A percentile compares a stretch with the other conserved stretches of the same genome.
Conservation (phyloP, 1,140 invertebrate genomes). For the Nasonia giraulti region DNA sequence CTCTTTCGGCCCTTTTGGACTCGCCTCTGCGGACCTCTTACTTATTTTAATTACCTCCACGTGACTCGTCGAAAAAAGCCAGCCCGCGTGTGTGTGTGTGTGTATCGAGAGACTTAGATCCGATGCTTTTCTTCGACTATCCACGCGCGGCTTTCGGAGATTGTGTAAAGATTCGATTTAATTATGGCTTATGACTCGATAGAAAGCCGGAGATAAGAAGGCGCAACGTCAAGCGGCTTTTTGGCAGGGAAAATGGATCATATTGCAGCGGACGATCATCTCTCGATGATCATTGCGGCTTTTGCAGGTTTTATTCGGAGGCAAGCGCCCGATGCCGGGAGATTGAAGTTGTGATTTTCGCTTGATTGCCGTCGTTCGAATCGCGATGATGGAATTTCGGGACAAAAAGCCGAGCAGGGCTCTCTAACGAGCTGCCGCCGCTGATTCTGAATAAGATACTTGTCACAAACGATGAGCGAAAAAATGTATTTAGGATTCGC, state of each 20-base stretch:
- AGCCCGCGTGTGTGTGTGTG: not conserved
- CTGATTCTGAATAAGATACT: not conserved
- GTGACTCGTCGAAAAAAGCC: slow-evolving; percentile 71
- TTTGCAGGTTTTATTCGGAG: slow-evolving; percentile 3
- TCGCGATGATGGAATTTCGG: not conserved
- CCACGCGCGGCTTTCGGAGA: slow-evolving; percentile 51
- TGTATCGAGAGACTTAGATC: not conserved
- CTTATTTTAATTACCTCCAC: slow-evolving; percentile 73
- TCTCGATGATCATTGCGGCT: not conserved
- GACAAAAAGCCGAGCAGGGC: not conserved
- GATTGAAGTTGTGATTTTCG: not conserved
- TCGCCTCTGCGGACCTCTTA: slow-evolving; percentile 60
- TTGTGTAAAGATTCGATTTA: slow-evolving; percentile 43
- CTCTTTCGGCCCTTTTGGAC: slow-evolving; percentile 55
- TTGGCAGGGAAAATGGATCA: not conserved
- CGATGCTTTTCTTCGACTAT: slow-evolving; percentile 44
- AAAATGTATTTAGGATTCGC: not conserved
- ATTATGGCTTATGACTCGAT: slow-evolving; percentile 46
- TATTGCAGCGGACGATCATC: not conserved
- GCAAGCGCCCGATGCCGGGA: not conserved
- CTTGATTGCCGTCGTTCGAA: slow-evolving; percentile 3
- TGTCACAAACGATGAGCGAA: not conserved
- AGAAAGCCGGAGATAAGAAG: slow-evolving; percentile 37
- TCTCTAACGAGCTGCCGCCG: not conserved
- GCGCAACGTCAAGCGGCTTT: not conserved